Evolutionary conservation across 2,888 invertebrate species (phyloP), one percentile per base, ranked within the genome.

Genomic region (Phengaris arion): DNA sequence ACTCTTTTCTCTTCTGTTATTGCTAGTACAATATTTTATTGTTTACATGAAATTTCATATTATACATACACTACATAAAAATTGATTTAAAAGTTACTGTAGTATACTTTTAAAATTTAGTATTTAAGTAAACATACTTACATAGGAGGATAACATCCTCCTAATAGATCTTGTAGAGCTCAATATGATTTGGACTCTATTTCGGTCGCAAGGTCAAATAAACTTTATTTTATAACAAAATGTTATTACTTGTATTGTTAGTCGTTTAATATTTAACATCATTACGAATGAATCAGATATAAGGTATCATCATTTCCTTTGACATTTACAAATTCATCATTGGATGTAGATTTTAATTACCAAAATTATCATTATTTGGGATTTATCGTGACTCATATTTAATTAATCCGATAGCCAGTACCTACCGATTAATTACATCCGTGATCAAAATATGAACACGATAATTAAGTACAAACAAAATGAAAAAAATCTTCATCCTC

Each of bases 291-390:
- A 64, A 45, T 64, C 35, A 64, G 35, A 64, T 64, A 64, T 64
- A 64, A 64, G 64, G 64, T 64, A 35, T 64, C 64, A 64, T 64
- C 64, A 64, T 64, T 64, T 64, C 64, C 64, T 64, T 45, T 10
- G 64, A 12, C 64, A 64, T 64, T 64, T 64, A 64, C 35, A 64
- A 64, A 64, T 64, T 15, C 45, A 64, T 45, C 64, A 35, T 64
- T 12, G 22, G 22, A 22, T 59, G 22, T 59, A 22, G 59, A 5
- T 59, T 59, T 35, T 5, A 64, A 64, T 35, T 64, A 64, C 13
- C 64, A 64, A 64, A 35, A 35, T 35, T 64, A 45, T 45, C 35
- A 64, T 64, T 35, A 64, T 64, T 64, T 64, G 35, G 64, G 64
- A 64, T 64, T 64, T 45, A 64, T 64, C 45, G 45, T 64, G 64